A percentile compares a stretch with the other conserved stretches of the same genome.
Evolutionary conservation across 2,113 vertebrate species (phyloP).

Genomic region (Nerophis ophidion): DNA sequence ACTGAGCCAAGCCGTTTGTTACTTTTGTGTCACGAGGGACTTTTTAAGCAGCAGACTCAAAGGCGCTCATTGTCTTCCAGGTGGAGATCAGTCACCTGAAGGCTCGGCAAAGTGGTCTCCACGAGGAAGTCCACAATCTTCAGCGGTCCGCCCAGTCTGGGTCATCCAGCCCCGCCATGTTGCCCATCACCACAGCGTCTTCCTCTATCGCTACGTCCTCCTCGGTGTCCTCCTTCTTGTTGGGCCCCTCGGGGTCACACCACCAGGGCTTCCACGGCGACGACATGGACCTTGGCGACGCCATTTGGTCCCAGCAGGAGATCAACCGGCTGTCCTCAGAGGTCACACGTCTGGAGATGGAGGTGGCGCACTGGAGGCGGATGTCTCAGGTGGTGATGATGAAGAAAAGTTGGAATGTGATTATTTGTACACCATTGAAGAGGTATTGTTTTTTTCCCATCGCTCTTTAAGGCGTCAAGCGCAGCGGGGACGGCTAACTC

Average conservation of each 20-base stretch:
- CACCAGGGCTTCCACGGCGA: slow-evolving; percentile 82
- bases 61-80: slow-evolving; percentile 53
- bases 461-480: slow-evolving; percentile 71
- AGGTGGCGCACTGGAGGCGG: slow-evolving; percentile 86
- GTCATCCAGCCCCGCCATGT: slow-evolving; percentile 45
- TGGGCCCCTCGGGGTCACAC: slow-evolving; percentile 51
- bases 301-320: slow-evolving; percentile 94
- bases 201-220: slow-evolving; percentile 50
- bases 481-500: slow-evolving; percentile 65
- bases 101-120: slow-evolving; percentile 84
- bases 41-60: too few relatives aligned
- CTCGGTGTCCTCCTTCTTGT: slow-evolving; percentile 63
- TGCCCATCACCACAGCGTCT: slow-evolving; percentile 60
- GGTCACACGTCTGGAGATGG: slow-evolving; percentile 82
- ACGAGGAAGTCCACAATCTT: slow-evolving; percentile 85
- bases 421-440: background rate
- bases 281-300: slow-evolving; percentile 89
- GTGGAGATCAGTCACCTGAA: slow-evolving; percentile 95
- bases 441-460: background rate
- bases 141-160: slow-evolving; percentile 72
- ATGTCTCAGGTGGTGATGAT: slow-evolving; percentile 77
- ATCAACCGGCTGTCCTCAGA: slow-evolving; percentile 90
- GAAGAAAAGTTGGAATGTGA: background rate
- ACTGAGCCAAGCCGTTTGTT: too few relatives aligned
- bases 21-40: too few relatives aligned